Evolutionary conservation across 1,140 invertebrate species (phyloP), one percentile per base, ranked within the genome.

Genomic region (Proales similis): DNA sequence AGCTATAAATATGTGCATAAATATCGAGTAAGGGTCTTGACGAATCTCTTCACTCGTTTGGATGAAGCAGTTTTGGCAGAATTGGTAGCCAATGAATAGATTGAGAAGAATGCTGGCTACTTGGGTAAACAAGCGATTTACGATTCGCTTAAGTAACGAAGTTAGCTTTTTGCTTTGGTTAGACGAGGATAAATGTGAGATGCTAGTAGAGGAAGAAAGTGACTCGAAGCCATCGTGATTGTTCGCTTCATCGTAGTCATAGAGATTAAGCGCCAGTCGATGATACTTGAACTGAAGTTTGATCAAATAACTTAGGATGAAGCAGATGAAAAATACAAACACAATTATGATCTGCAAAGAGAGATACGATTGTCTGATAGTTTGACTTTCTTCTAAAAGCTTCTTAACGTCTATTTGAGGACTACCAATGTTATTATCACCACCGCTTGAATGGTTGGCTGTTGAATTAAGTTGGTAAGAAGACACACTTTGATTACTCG

Each of bases 241-340:
- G 12, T 57, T 57, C 20, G 22, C 26, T 6, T 36, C 32, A 14
- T 57, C 36, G 14, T 57, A 57, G 20, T 42, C 51, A 26, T 57
- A 57, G 9, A 57, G 45, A 26, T 29, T 57, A 12, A 57, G 39
- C 0, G 36, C 51, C 36, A 26, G 45, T 1, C 36, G 51, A 17
- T 57, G 51, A 42, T 57, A 57, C 20, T 57, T 57, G n/a, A 57
- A 57, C 20, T 57, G 51, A 29, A 57, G 26, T 17, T 57, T 57
- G 6, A 57, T 57, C 36, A 57, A 42, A 57, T 57, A 57, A 19
- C 51, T 57, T 9, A 57, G 22, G 4, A 57, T 57, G n/a, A 57
- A 57, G 5, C 51, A 57, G 17, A 57, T 27, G 20, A 57, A 57
- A 43, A 57, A 57, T 9, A 57, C 36, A 14, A 57, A 57, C 7